Conservation (phyloP, 2,888 invertebrate species). For the Eupithecia abbreviata region DNA sequence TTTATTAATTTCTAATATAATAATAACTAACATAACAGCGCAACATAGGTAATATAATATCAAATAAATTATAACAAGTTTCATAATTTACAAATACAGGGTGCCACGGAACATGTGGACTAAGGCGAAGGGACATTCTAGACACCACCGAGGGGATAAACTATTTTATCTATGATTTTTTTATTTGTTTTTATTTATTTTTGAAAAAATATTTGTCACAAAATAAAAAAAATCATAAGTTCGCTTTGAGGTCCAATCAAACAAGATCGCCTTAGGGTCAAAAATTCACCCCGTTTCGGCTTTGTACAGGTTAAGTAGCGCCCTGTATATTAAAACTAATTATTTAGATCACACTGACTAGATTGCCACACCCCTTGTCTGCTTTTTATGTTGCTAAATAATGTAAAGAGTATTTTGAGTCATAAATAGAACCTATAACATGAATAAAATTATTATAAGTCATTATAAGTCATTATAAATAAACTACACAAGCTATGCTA, state of each 20-base stretch:
- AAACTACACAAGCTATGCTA: background rate
- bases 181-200: too few relatives aligned
- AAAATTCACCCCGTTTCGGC: too few relatives aligned
- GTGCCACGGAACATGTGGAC: too few relatives aligned
- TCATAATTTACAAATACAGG: slow-evolving; percentile 47
- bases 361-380: slow-evolving; percentile 82
- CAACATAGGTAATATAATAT: slow-evolving; percentile 38
- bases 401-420: slow-evolving; percentile 29
- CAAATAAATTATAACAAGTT: slow-evolving; percentile 36
- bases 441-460: background rate
- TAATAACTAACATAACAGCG: slow-evolving; percentile 39
- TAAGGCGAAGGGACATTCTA: too few relatives aligned
- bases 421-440: background rate
- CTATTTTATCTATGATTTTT: too few relatives aligned
- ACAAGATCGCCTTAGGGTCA: too few relatives aligned
- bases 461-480: background rate
- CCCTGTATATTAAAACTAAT: slow-evolving; percentile 40
- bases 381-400: slow-evolving; percentile 53
- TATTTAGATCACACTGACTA: slow-evolving; percentile 79
- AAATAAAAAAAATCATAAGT: too few relatives aligned
- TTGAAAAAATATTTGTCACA: too few relatives aligned
- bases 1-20: slow-evolving; percentile 16
- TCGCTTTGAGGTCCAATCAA: too few relatives aligned
- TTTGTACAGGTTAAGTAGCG: too few relatives aligned
- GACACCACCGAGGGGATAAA: too few relatives aligned